Percentiles rank a stretch among this genome's conserved stretches.
Conservation (phyloP, 2,113 vertebrate species). For the Spilogale gracilis region DNA sequence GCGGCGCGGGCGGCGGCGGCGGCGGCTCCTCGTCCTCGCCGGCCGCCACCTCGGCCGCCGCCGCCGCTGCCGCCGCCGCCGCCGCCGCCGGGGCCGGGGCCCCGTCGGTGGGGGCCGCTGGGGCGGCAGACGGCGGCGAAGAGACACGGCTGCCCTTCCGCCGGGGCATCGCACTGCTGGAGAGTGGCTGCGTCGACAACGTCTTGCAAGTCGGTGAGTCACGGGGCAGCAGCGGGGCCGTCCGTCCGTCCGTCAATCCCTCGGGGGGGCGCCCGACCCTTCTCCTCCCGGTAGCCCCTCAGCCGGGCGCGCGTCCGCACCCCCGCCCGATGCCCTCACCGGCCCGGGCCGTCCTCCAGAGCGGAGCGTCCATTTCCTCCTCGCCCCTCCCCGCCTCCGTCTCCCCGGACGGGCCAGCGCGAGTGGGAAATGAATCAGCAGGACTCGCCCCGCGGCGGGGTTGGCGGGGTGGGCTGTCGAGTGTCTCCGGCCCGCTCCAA, state of each 20-base stretch:
- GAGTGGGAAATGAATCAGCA: slow-evolving; percentile 88
- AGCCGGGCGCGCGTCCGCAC: neutral
- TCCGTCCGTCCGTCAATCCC: neutral
- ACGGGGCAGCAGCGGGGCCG: slow-evolving; percentile 58
- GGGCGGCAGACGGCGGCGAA: slow-evolving; percentile 89
- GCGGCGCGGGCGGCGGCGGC: slow-evolving; percentile 52
- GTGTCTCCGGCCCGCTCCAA: neutral
- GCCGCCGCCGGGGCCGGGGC: slow-evolving; percentile 75
- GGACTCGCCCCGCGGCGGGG: slow-evolving; percentile 75
- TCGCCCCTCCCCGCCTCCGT: slow-evolving; percentile 57
- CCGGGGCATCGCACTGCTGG: slow-evolving; percentile 95
- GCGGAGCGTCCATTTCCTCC: slow-evolving; percentile 62
- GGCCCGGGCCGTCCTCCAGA: neutral
- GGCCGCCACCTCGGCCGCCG: slow-evolving; percentile 63
- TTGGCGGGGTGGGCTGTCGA: slow-evolving; percentile 19
- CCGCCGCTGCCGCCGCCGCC: slow-evolving; percentile 65
- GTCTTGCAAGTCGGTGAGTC: slow-evolving; percentile 99
- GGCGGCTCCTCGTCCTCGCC: slow-evolving; percentile 71
- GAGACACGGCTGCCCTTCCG: slow-evolving; percentile 96
- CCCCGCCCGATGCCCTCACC: neutral
- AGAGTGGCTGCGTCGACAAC: slow-evolving; percentile 97
- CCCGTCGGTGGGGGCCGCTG: slow-evolving; percentile 87
- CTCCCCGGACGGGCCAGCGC: slow-evolving; percentile 71
- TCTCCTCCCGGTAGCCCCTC: neutral
- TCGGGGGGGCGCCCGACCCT: neutral